phyloP scores from a whole-genome alignment of 2,113 vertebrate genomes.

The Tetrax tetrax region DNA sequence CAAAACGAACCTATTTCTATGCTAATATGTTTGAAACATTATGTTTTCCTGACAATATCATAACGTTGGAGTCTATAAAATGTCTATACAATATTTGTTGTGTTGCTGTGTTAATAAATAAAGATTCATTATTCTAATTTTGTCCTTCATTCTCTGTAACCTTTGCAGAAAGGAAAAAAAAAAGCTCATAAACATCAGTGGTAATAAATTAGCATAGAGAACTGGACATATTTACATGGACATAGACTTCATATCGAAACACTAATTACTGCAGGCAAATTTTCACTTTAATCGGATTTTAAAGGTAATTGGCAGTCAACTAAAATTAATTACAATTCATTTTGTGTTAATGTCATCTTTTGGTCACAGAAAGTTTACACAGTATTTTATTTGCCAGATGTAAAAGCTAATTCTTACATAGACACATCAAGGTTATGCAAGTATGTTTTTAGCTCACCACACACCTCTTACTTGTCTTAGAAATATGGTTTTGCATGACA shows the following conservation, averaged over 20 bases:
- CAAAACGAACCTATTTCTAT: conserved; percentile 36
- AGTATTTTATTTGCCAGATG: conserved; percentile 58
- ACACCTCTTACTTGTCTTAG: not conserved
- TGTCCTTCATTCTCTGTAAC: conserved; percentile 60
- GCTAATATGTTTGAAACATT: conserved; percentile 34
- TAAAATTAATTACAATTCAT: conserved; percentile 76
- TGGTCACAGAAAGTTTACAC: conserved; percentile 71
- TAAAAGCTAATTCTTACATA: conserved; percentile 52
- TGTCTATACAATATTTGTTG: conserved; percentile 32
- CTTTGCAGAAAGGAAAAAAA: conserved; percentile 47
- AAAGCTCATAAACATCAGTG: conserved; percentile 59
- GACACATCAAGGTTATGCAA: conserved; percentile 44
- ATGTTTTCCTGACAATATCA: not conserved
- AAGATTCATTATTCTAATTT: conserved; percentile 53
- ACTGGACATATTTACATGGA: conserved; percentile 68
- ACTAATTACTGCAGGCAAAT: conserved; percentile 73
- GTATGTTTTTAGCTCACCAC: not conserved
- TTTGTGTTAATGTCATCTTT: conserved; percentile 69
- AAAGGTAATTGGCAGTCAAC: conserved; percentile 77
- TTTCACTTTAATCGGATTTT: conserved; percentile 79
- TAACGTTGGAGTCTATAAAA: not conserved
- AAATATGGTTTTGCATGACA: not conserved
- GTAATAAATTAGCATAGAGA: conserved; percentile 46
- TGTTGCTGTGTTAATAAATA: conserved; percentile 17
- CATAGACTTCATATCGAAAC: conserved; percentile 58